Base-by-base conservation (phyloP, 2,797 vertebrate species). In the Philypnodon macrostomus region DNA sequence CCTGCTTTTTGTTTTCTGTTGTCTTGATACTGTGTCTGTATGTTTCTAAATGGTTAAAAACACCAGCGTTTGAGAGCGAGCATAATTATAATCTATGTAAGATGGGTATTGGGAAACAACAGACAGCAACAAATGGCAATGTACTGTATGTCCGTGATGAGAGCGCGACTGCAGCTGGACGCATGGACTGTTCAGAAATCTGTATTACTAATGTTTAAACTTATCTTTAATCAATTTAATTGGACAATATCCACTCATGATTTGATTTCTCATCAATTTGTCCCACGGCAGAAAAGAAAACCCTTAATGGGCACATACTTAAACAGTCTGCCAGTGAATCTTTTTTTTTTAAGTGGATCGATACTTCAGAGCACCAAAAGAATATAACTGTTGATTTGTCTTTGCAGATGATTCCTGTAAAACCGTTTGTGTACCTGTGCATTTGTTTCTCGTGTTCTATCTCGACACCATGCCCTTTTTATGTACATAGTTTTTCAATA, bases 401-500 rank as follows among this genome's bases (percentile, higher is more conserved):
- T 58, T 72, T 72, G 48, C 76, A 39, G 61, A 77, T 46, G 50
- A 57, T 40, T 77, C 70, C 65, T 83, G 69, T 58, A 74, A 18
- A 75, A 69, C 47, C 47, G 63, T 58, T 79, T 64, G 45, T 77
- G 73, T 80, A 73, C 79, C 72, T 80, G 70, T 80, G 69, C 62
- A 64, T 80, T 70, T 63, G 69, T 82, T 80, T 79, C 71, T 73
- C 73, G 75, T 84, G 77, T 87, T 47, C 58, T 63, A 53, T 85
- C 72, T 77, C 10, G 57, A 81, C 77, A 81, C 72, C 66, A 67
- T 75, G 53, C 73, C 78, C 67, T 84, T 80, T 85, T 88, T 86
- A 80, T 89, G 87, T 89, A 89, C 76, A 90, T 89, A 90, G 77
- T 64, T 82, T 85, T 85, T 78, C 88, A 86, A 81, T 79, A 80